Evolutionary conservation across 1,140 invertebrate genomes (phyloP), one percentile per base, ranked within the genome.

Genomic region (Drosophila chauvacae): DNA sequence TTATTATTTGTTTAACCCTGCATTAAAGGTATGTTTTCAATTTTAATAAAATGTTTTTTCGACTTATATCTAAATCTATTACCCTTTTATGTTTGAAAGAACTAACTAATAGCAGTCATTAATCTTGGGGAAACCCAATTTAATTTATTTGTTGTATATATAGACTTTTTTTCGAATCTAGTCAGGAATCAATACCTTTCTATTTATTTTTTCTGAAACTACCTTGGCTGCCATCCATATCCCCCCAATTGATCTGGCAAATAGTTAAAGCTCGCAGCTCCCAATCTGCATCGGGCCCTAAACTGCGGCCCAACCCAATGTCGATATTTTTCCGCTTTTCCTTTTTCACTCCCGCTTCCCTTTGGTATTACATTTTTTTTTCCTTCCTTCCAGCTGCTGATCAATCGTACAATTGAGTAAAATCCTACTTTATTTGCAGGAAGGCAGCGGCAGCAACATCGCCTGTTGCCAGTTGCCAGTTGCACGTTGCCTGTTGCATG

Each of bases 391-490:
- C 70, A 80, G 72, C 76, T 86, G 85, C 85, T 88, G 84, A 88
- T 88, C 84, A 88, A 88, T 88, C 84, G 84, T 90, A 88, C 85
- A 88, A 88, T 88, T 88, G 84, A 90, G 84, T 75, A 88, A 88
- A 88, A 90, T 80, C 81, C 85, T 90, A 88, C 84, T 88, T 88
- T 88, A 88, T 88, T 88, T 88, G 85, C 84, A 90, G 84, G 85
- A 87, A 84, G 65, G 45, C 44, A 58, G 65, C 60, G 28, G 73
- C 79, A 39, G 73, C 82, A 75, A 81, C 81, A 79, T 63, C 35
- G 81, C 75, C 63, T 50, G 69, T 55, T 76, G 68, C 75, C 65
- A 10, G 50, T 70, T 77, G 74, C 73, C n/a, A 16, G 51, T 59
- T 26, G 35, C 35, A 37, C 35, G 35, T 13, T 74, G 70, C 75